These are phyloP conservation scores for Rhinophrynus dorsalis DNA, from an alignment of 2,797 vertebrate species.

Conservation along the genomic window DNA sequence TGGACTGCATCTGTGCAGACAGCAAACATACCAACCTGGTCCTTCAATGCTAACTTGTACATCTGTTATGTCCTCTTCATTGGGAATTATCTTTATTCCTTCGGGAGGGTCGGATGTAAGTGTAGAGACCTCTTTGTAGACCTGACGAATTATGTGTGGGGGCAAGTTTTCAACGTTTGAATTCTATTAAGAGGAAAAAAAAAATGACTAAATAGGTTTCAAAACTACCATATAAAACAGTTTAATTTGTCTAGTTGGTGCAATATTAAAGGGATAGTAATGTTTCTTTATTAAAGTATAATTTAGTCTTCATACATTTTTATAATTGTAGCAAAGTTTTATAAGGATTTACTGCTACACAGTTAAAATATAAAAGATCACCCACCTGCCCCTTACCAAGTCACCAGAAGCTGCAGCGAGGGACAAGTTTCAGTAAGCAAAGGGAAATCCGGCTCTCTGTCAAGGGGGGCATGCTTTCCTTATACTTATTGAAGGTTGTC, in stretches of 20 bases:
- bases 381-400: background rate
- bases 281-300: too few relatives aligned
- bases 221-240: background rate
- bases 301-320: background rate
- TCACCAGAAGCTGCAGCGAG: too few relatives aligned
- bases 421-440: too few relatives aligned
- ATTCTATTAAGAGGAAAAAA: constrained; percentile 67
- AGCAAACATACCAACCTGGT: constrained; percentile 84
- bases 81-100: constrained; percentile 91
- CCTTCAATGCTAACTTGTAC: constrained; percentile 91
- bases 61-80: constrained; percentile 92
- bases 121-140: constrained; percentile 91
- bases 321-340: too few relatives aligned
- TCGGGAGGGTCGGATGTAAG: constrained; percentile 89
- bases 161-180: constrained; percentile 95
- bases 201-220: background rate
- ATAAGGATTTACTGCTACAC: too few relatives aligned
- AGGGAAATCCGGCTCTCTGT: too few relatives aligned
- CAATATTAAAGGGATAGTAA: too few relatives aligned
- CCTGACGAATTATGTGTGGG: constrained; percentile 88
- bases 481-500: too few relatives aligned
- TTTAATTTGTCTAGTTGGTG: background rate
- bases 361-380: too few relatives aligned
- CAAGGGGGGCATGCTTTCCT: too few relatives aligned
- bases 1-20: too few relatives aligned